phyloP scores from a whole-genome alignment of 1,140 invertebrate species.

The Meloidogyne hapla region DNA sequence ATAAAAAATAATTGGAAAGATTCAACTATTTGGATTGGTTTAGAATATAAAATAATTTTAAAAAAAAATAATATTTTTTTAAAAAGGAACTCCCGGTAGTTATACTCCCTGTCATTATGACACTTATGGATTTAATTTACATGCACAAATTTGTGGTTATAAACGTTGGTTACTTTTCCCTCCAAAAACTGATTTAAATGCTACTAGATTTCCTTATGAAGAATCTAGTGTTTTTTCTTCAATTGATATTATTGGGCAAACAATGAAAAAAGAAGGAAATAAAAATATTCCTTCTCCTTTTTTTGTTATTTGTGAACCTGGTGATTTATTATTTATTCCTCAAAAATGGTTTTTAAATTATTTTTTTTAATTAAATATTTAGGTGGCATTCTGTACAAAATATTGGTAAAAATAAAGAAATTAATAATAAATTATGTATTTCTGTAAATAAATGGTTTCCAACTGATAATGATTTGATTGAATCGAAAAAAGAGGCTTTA shows the following conservation, averaged over 20 bases:
- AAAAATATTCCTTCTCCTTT: slow-evolving; percentile 13
- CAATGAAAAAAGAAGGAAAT: neutral
- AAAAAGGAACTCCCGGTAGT: slow-evolving; percentile 75
- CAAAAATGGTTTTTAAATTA: slow-evolving; percentile 72
- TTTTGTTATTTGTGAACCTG: slow-evolving; percentile 74
- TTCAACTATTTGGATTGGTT: slow-evolving; percentile 36
- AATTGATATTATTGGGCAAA: slow-evolving; percentile 54
- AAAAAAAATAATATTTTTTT: neutral
- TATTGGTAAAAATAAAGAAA: slow-evolving; percentile 66
- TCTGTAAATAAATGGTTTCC: slow-evolving; percentile 40
- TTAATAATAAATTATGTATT: neutral
- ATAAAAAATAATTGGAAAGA: slow-evolving; percentile 6
- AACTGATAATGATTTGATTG: slow-evolving; percentile 5
- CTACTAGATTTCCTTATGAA: slow-evolving; percentile 89
- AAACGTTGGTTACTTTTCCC: slow-evolving; percentile 92
- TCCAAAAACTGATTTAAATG: slow-evolving; percentile 71
- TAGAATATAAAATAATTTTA: neutral
- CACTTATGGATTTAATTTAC: slow-evolving; percentile 87
- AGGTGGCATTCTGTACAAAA: slow-evolving; percentile 90
- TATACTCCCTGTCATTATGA: slow-evolving; percentile 91
- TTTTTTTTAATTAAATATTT: neutral
- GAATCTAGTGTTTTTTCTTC: slow-evolving; percentile 86
- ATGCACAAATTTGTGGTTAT: slow-evolving; percentile 74
- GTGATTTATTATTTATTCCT: slow-evolving; percentile 84
- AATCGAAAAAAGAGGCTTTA: slow-evolving; percentile 25